phyloP scores from a whole-genome alignment of 2,113 vertebrate species.

The Epinephelus lanceolatus region DNA sequence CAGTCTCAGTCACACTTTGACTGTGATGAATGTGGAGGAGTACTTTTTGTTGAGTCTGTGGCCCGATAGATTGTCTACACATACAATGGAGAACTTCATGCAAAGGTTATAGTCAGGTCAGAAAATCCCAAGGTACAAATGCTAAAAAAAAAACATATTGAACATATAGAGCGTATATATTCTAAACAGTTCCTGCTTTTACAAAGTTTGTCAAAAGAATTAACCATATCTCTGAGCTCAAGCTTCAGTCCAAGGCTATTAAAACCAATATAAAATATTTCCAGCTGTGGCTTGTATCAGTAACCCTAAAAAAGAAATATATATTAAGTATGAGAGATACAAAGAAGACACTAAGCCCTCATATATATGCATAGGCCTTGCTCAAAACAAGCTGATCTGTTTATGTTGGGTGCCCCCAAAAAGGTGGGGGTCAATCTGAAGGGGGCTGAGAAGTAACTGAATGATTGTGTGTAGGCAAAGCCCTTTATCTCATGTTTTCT shows the following conservation, averaged over 20 bases:
- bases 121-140: slow-evolving; percentile 6
- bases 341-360: slow-evolving; percentile 28
- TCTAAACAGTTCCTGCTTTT: slow-evolving; percentile 12
- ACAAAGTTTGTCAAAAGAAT: not conserved
- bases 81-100: not conserved
- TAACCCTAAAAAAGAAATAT: not conserved
- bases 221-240: not conserved
- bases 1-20: slow-evolving; percentile 34
- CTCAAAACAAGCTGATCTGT: slow-evolving; percentile 48
- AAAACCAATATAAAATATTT: not conserved
- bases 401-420: slow-evolving; percentile 32
- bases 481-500: slow-evolving; percentile 61
- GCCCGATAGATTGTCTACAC: slow-evolving; percentile 10
- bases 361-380: slow-evolving; percentile 47
- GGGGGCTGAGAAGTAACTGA: slow-evolving; percentile 31
- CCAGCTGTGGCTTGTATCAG: not conserved
- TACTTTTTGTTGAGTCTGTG: slow-evolving; percentile 25
- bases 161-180: slow-evolving; percentile 9
- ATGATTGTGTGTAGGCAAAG: slow-evolving; percentile 69
- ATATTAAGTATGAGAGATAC: slow-evolving; percentile 17
- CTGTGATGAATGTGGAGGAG: slow-evolving; percentile 44
- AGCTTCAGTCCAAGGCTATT: not conserved
- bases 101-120: not conserved
- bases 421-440: slow-evolving; percentile 43
- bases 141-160: slow-evolving; percentile 9